Base-by-base conservation (phyloP, 64 coral and sea anemone genomes). In the Porites australiensis region DNA sequence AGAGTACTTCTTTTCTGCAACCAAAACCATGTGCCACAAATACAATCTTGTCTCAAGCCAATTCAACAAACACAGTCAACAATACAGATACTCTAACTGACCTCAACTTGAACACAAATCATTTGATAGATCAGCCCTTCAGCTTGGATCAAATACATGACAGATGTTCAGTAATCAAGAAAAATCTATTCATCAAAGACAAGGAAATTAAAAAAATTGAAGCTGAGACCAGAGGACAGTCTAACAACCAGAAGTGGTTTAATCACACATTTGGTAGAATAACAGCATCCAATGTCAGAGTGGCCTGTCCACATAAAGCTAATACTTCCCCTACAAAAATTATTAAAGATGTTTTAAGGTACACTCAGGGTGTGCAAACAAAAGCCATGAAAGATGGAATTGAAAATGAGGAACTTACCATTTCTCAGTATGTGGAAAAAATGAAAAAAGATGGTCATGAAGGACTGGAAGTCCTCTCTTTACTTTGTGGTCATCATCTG, bases 261-360 rank as follows among this genome's bases (percentile, higher is more conserved):
- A 60, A 95, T 79, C 70, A 87, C 52, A 55, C 80, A 75, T 86
- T 90, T 76, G 87, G 87, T 55, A 76, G 93, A 90, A 44, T 79
- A 14, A 90, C 93, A 44, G 93, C 79, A 65, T 86, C 93, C 44
- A 95, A 90, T 95, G 44, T 90, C 68, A 95, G 93, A 79, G 88
- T 90, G 12, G 93, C n/a, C n/a, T n/a, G n/a, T n/a, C n/a, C n/a
- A n/a, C n/a, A n/a, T n/a, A n/a, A n/a, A n/a, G n/a, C n/a, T n/a
- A n/a, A n/a, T n/a, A n/a, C n/a, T n/a, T n/a, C n/a, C n/a, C n/a
- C n/a, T n/a, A n/a, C n/a, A n/a, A 95, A 95, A 60, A 90, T 90
- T 60, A 69, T 95, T 1, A 95, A 83, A 58, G 92, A 94, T 7
- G 51, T 89, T 86, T 94, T 94, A 81, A 65, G 88, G 19, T 94